Conservation (phyloP, 2,888 invertebrate genomes). For the Cataglyphis livida region DNA sequence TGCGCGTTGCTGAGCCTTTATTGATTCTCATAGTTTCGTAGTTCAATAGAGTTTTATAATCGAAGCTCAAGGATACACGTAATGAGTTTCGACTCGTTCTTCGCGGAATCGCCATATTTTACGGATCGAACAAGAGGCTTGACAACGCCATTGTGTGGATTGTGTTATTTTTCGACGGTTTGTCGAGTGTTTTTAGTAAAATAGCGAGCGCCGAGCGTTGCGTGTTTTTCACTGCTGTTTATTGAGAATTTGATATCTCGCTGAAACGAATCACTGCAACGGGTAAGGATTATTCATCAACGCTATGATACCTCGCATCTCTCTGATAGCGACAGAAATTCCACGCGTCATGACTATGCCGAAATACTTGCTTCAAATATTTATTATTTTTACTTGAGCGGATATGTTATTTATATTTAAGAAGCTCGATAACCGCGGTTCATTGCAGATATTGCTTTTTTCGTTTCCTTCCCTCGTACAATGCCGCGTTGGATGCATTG, state of each 20-base stretch:
- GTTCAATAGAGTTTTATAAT: background rate
- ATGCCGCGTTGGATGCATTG: background rate
- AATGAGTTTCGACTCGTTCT: constrained; percentile 58
- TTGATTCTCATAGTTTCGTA: background rate
- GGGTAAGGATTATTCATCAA: constrained; percentile 55
- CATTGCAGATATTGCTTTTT: background rate
- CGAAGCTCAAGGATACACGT: constrained; percentile 59
- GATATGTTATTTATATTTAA: background rate
- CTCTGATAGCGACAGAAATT: background rate
- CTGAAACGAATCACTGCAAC: background rate
- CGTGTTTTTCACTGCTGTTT: background rate
- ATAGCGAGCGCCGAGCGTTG: background rate
- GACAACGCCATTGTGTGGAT: constrained; percentile 77
- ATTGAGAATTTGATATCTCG: background rate
- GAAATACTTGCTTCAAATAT: background rate
- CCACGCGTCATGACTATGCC: constrained; percentile 2
- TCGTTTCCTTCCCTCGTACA: background rate
- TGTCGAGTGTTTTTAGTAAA: background rate
- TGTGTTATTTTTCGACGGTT: constrained; percentile 34
- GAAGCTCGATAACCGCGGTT: background rate
- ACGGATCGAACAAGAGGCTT: constrained; percentile 60
- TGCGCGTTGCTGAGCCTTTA: background rate
- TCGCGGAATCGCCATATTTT: constrained; percentile 70
- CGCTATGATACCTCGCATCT: background rate
- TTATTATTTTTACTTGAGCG: background rate